Percentiles rank a stretch among this genome's conserved stretches.
Evolutionary conservation across 2,113 vertebrate species (phyloP).

Genomic region (Natator depressus): DNA sequence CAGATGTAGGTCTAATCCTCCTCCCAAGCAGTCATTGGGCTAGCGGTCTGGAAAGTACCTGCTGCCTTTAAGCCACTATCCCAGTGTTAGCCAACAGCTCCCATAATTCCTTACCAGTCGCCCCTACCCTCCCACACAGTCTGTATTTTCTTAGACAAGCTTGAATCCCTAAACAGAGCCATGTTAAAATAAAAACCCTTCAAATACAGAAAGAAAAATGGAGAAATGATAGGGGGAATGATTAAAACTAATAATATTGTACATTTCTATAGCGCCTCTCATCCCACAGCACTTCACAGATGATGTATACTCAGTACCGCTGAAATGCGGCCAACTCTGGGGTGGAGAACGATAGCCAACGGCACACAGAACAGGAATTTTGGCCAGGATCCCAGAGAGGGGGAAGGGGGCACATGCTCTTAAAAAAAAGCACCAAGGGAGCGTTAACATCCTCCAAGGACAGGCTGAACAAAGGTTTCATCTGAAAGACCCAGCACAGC

Average conservation of each 20-base stretch:
- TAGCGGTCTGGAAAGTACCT: background rate
- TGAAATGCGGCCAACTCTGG: background rate
- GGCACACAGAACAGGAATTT: background rate
- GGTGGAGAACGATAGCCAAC: too few species aligned
- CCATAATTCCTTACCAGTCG: background rate
- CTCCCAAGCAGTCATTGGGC: background rate
- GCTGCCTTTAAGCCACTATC: background rate
- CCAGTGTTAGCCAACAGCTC: background rate
- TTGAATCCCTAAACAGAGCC: background rate
- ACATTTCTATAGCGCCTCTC: background rate
- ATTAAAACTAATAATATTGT: background rate
- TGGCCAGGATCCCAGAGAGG: background rate
- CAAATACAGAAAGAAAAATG: background rate
- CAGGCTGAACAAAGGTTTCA: background rate
- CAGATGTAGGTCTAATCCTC: background rate
- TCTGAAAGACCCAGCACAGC: background rate
- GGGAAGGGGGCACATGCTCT: background rate
- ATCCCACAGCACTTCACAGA: background rate
- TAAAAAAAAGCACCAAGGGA: background rate
- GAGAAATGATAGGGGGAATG: background rate
- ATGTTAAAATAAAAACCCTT: background rate
- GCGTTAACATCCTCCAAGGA: background rate
- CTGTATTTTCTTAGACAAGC: background rate
- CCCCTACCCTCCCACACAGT: background rate
- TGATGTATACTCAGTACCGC: background rate